These are phyloP conservation scores for Vultur gryphus DNA, from an alignment of 2,797 vertebrate genomes.

Conservation along the genomic window DNA sequence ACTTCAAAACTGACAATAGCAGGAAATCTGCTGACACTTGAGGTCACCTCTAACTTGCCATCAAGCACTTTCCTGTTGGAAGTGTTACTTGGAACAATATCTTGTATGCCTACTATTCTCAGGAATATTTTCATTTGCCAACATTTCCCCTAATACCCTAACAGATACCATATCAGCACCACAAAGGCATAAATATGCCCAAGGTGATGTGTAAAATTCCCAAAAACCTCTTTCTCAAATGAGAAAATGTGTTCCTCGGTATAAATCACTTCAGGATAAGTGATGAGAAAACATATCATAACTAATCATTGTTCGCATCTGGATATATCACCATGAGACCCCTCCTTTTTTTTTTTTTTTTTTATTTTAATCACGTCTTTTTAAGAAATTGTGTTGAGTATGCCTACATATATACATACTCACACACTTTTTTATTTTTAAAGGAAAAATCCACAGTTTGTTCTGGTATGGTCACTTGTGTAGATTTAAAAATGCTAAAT, in stretches of 20 bases:
- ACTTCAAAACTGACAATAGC: background rate
- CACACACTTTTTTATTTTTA: background rate
- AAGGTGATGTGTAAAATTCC: background rate
- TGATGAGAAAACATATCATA: background rate
- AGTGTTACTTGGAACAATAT: background rate
- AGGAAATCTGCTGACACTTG: background rate
- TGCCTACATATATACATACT: no score
- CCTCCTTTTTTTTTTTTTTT: background rate
- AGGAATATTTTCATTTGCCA: background rate
- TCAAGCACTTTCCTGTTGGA: background rate
- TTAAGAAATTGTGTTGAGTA: background rate
- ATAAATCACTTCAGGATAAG: background rate
- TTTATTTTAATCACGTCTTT: background rate
- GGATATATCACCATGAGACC: background rate
- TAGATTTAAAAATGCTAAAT: background rate
- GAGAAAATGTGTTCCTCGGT: background rate
- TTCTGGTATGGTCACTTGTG: background rate
- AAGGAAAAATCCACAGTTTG: background rate
- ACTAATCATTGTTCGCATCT: background rate
- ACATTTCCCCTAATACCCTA: background rate
- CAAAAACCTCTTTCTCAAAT: background rate
- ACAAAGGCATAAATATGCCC: background rate
- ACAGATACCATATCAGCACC: background rate
- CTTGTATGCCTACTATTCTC: background rate
- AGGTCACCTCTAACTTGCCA: background rate